Base-by-base conservation (phyloP, 2,888 invertebrate species). In the Platerodrilus igneus region DNA sequence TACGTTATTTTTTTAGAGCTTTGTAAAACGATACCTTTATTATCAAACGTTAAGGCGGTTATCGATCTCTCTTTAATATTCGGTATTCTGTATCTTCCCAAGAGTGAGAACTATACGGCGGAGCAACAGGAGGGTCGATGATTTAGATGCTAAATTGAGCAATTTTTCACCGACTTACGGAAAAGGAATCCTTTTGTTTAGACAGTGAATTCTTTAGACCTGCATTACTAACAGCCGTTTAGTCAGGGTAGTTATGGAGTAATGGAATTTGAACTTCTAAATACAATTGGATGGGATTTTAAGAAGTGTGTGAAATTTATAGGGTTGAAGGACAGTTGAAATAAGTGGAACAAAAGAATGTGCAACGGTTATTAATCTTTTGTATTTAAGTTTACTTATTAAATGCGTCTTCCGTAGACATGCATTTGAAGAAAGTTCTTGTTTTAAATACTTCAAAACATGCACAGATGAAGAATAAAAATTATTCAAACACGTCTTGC, bases 11-110 rank as follows among this genome's bases (percentile, higher is more conserved):
- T 57, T 58, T 52, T 52, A 39, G 47, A 47, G 43, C 53, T 59
- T 54, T 57, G 66, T 59, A 65, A 66, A 62, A 59, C 61, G 66
- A 66, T 66, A 66, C 57, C 59, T 47, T 59, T 63, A 66, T 66
- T 66, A 65, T 53, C 52, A 56, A 59, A 57, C 32, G 26, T 28
- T 16, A 25, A 15, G n/a, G n/a, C 25, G 15, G 19, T 3, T n/a
- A 10, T 22, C 15, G 10, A 34, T 27, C 23, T 21, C 10, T 27
- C 16, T 20, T 17, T n/a, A 20, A 6, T 30, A 22, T 19, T 20
- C 17, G 13, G n/a, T n/a, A n/a, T n/a, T 23, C 22, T 18, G 11
- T 17, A 31, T 23, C 22, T 30, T 40, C 37, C 22, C 32, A 29
- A 37, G 37, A 25, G 33, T 19, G 25, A 21, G 31, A 32, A 40